Evolutionary conservation across 2,888 invertebrate species (phyloP).

Genomic region (Pseudococcus jackbeardsleyi): DNA sequence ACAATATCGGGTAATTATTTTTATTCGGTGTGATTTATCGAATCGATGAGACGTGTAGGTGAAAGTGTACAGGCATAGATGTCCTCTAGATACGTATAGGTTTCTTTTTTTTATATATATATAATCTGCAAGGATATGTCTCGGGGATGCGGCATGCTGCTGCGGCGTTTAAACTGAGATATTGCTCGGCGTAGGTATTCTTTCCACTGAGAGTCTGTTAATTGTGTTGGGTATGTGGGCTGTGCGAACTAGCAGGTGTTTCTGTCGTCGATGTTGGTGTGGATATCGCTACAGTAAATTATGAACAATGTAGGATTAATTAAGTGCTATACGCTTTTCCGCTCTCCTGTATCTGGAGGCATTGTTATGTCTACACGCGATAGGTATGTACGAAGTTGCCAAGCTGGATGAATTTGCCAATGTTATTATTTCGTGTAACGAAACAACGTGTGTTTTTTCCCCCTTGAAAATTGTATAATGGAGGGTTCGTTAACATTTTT

Average conservation of each 20-base stretch:
- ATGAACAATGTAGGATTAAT: constrained; percentile 28
- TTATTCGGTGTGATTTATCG: background rate
- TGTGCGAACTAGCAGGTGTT: constrained; percentile 28
- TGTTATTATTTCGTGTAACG: background rate
- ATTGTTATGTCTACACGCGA: constrained; percentile 9
- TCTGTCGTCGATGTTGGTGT: constrained; percentile 8
- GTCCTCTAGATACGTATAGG: background rate
- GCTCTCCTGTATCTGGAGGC: background rate
- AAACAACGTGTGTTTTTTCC: background rate
- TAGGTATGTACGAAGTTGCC: background rate
- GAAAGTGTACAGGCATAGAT: background rate
- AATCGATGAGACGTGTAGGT: background rate
- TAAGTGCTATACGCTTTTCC: constrained; percentile 25
- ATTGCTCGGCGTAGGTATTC: background rate
- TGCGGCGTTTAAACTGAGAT: background rate
- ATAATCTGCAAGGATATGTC: background rate
- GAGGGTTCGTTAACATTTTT: background rate
- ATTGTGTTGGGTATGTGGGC: constrained; percentile 11
- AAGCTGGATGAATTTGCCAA: background rate
- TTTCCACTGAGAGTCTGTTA: background rate
- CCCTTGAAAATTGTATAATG: background rate
- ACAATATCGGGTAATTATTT: background rate
- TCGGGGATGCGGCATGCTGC: background rate
- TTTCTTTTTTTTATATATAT: background rate
- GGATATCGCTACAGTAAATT: constrained; percentile 28